These are phyloP conservation scores for Hipposideros armiger DNA, from an alignment of 2,113 vertebrate genomes.

Conservation along the genomic window DNA sequence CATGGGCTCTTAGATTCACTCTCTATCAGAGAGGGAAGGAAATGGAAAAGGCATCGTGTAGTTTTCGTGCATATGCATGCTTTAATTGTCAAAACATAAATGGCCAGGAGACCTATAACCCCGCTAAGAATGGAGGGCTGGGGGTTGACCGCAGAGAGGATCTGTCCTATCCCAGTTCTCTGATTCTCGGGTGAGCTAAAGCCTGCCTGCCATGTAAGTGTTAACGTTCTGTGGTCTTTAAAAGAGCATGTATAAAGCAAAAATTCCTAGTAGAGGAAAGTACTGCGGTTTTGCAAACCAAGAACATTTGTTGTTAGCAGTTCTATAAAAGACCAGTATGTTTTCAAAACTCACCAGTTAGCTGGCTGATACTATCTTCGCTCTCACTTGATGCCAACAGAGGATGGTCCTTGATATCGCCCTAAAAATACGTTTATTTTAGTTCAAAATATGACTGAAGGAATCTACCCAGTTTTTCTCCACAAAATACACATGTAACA, in stretches of 20 bases:
- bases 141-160: not conserved
- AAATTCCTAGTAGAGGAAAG: conserved; percentile 65
- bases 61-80: not conserved
- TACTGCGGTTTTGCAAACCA: conserved; percentile 76
- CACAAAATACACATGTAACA: not conserved
- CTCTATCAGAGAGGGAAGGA: not conserved
- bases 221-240: conserved; percentile 66
- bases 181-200: not conserved
- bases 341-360: conserved; percentile 93
- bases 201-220: not conserved
- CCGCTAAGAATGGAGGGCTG: not conserved
- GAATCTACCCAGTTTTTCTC: not conserved
- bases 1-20: not conserved
- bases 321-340: conserved; percentile 64
- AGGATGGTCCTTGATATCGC: conserved; percentile 86
- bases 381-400: conserved; percentile 82
- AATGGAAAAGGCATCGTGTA: not conserved
- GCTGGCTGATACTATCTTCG: conserved; percentile 86
- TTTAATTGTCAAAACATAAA: not conserved
- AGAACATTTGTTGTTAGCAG: not conserved
- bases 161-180: not conserved
- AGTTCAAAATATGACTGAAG: conserved; percentile 71
- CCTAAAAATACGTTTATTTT: conserved; percentile 87
- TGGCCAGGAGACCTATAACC: not conserved
- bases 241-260: not conserved